Evolutionary conservation across 1,140 invertebrate genomes (phyloP).

Genomic region (Solenopsis fugax): DNA sequence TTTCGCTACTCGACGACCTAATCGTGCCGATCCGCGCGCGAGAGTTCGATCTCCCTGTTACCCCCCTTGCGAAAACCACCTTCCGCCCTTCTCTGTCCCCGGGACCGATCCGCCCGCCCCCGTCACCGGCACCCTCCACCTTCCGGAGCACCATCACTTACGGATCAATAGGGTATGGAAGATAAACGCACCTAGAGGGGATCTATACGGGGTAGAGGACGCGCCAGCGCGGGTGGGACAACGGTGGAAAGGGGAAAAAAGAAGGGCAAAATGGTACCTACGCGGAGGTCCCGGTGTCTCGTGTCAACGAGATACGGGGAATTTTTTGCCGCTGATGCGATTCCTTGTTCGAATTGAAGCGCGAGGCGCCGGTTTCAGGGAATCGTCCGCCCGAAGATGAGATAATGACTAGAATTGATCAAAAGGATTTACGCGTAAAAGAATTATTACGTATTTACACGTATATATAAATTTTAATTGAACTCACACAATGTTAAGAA

Average conservation of each 20-base stretch:
- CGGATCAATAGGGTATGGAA: conserved; percentile 84
- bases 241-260: conserved; percentile 58
- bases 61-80: conserved; percentile 75
- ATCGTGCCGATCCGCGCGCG: conserved; percentile 79
- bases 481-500: too few species aligned
- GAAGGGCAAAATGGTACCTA: conserved; percentile 72
- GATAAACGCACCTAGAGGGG: conserved; percentile 78
- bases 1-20: conserved; percentile 73
- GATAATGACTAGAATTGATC: conserved; percentile 28
- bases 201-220: conserved; percentile 53
- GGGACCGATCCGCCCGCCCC: conserved; percentile 70
- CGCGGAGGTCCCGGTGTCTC: conserved; percentile 44
- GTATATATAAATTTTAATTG: too few species aligned
- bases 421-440: not conserved
- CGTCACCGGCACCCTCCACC: conserved; percentile 74
- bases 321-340: conserved; percentile 46
- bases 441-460: not conserved
- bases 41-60: conserved; percentile 75
- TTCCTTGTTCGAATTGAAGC: conserved; percentile 22
- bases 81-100: conserved; percentile 59
- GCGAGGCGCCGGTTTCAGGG: not conserved
- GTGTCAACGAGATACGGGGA: conserved; percentile 66
- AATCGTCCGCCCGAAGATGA: not conserved
- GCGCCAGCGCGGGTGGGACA: conserved; percentile 52
- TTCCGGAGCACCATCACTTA: conserved; percentile 81